Conservation (phyloP, 2,888 invertebrate species). For the Anagyrus pseudococci region DNA sequence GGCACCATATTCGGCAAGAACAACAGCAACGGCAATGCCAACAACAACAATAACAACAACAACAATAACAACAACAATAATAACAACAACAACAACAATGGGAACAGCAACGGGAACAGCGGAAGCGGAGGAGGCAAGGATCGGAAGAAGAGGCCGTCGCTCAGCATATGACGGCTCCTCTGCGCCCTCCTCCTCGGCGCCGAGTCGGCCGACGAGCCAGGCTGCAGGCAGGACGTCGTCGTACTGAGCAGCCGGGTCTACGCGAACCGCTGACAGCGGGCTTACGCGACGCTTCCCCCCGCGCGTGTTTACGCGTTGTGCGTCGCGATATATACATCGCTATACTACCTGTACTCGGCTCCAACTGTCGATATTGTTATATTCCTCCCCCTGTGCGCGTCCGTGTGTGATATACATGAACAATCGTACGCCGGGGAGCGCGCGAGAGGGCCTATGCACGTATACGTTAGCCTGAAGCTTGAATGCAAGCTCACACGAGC, state of each 20-base stretch:
- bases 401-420: too few species aligned
- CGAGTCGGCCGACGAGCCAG: conserved; percentile 50
- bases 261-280: conserved; percentile 48
- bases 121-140: conserved; percentile 67
- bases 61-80: background rate
- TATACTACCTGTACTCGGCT: too few species aligned
- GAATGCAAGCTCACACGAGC: too few species aligned
- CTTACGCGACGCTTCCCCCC: conserved; percentile 13
- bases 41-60: conserved; percentile 6
- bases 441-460: too few species aligned
- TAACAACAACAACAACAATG: conserved; percentile 43
- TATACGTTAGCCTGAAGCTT: too few species aligned
- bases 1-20: conserved; percentile 83
- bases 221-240: conserved; percentile 52
- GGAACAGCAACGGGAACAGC: background rate
- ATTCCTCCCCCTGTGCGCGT: too few species aligned
- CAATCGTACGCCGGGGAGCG: too few species aligned
- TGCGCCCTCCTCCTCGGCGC: conserved; percentile 59
- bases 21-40: conserved; percentile 54
- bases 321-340: too few species aligned
- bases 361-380: too few species aligned
- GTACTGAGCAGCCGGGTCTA: conserved; percentile 57
- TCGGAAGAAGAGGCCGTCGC: conserved; percentile 78
- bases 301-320: too few species aligned
- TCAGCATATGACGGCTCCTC: conserved; percentile 72